Conservation (phyloP, 2,888 invertebrate species). For the Dione juno region DNA sequence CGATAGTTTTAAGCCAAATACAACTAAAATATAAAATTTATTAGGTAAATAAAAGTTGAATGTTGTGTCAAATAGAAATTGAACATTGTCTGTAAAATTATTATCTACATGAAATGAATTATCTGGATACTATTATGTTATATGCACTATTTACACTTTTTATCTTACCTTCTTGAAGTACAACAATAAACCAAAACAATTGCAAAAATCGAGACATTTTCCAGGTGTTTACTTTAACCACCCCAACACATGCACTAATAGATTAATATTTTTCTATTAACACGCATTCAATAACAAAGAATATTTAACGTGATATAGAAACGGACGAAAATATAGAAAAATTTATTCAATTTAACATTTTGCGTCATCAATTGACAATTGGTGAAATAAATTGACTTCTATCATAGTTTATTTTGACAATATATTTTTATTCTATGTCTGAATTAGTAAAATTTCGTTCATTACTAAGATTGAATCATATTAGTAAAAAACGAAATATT, state of each 20-base stretch:
- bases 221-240: background rate
- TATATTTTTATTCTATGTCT: too few species aligned
- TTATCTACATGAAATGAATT: background rate
- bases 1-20: constrained; percentile 65
- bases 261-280: background rate
- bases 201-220: constrained; percentile 59
- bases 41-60: background rate
- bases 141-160: background rate
- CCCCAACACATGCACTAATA: background rate
- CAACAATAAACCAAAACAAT: constrained; percentile 50
- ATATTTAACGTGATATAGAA: constrained; percentile 1
- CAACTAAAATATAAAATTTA: constrained; percentile 46
- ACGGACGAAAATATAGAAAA: constrained; percentile 27
- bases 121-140: background rate
- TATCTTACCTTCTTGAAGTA: constrained; percentile 46
- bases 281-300: constrained; percentile 30
- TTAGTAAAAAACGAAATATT: too few species aligned
- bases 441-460: too few species aligned
- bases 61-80: background rate
- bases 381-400: background rate
- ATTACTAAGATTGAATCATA: too few species aligned
- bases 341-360: constrained; percentile 47
- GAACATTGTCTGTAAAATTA: background rate
- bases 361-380: constrained; percentile 52
- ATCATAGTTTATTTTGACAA: background rate